phyloP scores from a whole-genome alignment of 2,888 invertebrate genomes.

The Ectobius pallidus region DNA sequence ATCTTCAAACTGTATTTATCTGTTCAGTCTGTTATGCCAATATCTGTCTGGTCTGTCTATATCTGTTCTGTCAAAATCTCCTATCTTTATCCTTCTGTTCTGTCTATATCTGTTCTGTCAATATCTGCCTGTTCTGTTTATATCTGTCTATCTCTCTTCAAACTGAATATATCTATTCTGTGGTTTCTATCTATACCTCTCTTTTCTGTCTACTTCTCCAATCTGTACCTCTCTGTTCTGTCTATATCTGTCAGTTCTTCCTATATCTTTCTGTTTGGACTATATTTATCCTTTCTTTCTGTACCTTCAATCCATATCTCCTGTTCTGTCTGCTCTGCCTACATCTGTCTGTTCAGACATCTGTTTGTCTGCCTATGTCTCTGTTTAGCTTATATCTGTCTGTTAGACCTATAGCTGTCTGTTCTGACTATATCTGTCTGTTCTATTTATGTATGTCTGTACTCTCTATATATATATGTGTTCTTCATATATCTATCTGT shows the following conservation, averaged over 20 bases:
- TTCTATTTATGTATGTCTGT: slow-evolving; percentile 22
- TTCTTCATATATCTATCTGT: slow-evolving; percentile 27
- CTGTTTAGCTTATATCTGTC: background rate
- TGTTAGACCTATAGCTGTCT: background rate
- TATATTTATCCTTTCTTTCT: background rate
- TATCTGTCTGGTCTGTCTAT: no score
- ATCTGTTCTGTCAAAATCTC: no score
- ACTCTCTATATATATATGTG: background rate
- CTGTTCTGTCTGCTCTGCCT: background rate
- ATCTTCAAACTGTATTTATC: no score
- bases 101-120: background rate
- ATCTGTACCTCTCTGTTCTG: background rate
- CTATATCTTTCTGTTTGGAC: background rate
- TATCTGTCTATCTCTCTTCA: background rate
- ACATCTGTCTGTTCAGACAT: background rate
- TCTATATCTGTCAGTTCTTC: background rate
- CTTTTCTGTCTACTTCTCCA: slow-evolving; percentile 15
- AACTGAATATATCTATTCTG: background rate
- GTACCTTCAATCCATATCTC: background rate
- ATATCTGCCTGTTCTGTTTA: background rate
- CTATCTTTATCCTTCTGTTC: no score
- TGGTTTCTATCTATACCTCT: no score
- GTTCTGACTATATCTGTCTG: slow-evolving; percentile 35
- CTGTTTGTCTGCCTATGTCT: background rate
- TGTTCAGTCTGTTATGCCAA: no score